These are phyloP conservation scores for Clarias laeviceps DNA, from an alignment of 2,797 vertebrate genomes.

Conservation along the genomic window DNA sequence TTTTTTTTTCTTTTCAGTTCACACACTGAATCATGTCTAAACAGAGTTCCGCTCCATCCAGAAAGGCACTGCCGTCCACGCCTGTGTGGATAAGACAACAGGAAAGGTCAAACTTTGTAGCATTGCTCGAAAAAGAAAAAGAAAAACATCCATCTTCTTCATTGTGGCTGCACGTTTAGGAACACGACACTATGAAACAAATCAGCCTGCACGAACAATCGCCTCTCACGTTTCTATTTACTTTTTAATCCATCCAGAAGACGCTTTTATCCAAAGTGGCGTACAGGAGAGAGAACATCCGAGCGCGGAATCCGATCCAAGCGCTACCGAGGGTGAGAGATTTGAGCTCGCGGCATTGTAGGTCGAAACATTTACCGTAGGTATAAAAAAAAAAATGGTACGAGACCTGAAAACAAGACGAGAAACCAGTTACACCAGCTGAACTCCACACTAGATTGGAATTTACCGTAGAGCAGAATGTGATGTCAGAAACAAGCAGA, in stretches of 20 bases:
- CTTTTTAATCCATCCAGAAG: neutral
- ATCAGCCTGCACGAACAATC: neutral
- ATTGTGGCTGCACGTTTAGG: neutral
- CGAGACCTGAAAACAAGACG: neutral
- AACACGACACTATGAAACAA: neutral
- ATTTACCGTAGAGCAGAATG: neutral
- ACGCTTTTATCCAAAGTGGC: neutral
- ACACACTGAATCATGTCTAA: neutral
- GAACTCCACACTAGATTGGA: neutral
- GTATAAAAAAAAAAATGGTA: neutral
- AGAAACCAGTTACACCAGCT: neutral
- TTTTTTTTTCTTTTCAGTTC: neutral
- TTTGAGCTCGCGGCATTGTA: neutral
- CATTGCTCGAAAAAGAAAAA: neutral
- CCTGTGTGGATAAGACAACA: neutral
- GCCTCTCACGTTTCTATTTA: neutral
- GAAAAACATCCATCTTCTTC: neutral
- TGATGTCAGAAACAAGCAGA: neutral
- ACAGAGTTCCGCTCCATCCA: slow-evolving; percentile 7
- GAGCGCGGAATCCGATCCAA: neutral
- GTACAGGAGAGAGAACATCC: neutral
- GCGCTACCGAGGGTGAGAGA: neutral
- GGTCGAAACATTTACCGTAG: neutral
- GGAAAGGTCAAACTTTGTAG: neutral
- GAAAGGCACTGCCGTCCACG: neutral